Base-by-base conservation (phyloP, 2,113 vertebrate genomes). In the Toxotes jaculatrix region DNA sequence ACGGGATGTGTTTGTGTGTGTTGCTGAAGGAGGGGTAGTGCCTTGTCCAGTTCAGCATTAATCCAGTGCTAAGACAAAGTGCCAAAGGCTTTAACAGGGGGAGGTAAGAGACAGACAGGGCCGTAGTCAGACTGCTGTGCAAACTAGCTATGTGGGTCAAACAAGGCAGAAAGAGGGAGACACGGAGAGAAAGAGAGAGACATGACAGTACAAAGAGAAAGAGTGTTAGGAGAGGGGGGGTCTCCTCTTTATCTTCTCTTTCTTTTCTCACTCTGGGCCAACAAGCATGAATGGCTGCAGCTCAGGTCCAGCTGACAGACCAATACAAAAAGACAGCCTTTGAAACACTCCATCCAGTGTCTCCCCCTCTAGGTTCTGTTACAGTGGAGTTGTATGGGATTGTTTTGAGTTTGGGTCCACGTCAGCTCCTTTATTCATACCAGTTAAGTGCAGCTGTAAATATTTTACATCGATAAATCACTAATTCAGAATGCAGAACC, bases 141-240 rank as follows among this genome's bases (percentile, higher is more conserved):
- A 87, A 87, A 88, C 70, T 78, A 74, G 86, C 77, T 86, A 94
- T 93, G 83, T 93, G 91, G 94, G 95, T 95, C 94, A 95, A 92
- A 93, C 42, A 60, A 71, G 67, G 82, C 71, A 80, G 76, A 85
- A 82, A 84, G 80, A 84, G 69, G 65, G 73, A 85, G 64, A 74
- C 31, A 42, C 21, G 49, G 53, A 74, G 43, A 60, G 53, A 78
- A 75, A 73, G 49, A 80, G 43, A 61, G 74, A 87, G 83, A 89
- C 40, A 60, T 84, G 78, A 81, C 70, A 80, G 80, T 66, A 84
- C 69, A 88, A 81, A 86, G 72, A 88, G 77, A 72, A 71, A 51
- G 40, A 79, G 65, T 64, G 74, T 86, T 74, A 21, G 36, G 40
- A 38, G 27, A 42, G 60, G 42, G 65, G 42, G 36, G n/a, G 32